Evolutionary conservation across 2,113 vertebrate genomes (phyloP).

Genomic region (Vulpes vulpes): DNA sequence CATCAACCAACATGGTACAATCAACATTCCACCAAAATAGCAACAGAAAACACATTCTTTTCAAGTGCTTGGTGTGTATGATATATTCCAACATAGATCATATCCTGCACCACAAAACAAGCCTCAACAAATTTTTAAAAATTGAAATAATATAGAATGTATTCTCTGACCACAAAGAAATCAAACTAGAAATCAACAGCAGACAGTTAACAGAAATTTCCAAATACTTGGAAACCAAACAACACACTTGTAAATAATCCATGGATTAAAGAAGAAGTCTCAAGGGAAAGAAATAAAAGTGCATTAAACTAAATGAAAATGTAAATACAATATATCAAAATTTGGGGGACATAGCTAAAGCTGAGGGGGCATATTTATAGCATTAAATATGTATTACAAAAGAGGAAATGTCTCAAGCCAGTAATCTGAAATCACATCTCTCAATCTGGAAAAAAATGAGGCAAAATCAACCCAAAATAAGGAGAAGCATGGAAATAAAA

Average conservation of each 20-base stretch:
- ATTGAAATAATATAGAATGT: not conserved
- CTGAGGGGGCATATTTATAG: not conserved
- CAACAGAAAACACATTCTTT: not conserved
- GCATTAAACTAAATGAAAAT: not conserved
- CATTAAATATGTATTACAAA: not conserved
- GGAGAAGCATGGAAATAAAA: not conserved
- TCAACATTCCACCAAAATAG: not conserved
- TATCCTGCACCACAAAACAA: not conserved
- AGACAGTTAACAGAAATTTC: not conserved
- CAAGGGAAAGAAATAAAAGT: not conserved
- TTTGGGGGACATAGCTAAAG: not conserved
- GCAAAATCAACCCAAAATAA: not conserved
- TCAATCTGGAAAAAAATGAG: not conserved
- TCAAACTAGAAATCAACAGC: not conserved
- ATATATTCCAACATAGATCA: not conserved
- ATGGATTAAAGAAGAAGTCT: not conserved
- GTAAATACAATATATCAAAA: not conserved
- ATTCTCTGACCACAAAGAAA: not conserved
- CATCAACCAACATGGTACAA: not conserved
- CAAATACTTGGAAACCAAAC: not conserved
- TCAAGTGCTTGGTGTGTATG: not conserved
- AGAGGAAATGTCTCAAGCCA: not conserved
- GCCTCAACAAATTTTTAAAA: not conserved
- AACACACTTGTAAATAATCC: not conserved
- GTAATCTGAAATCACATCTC: not conserved